Evolutionary conservation across 1,140 invertebrate genomes (phyloP).

Genomic region (Delia radicum): DNA sequence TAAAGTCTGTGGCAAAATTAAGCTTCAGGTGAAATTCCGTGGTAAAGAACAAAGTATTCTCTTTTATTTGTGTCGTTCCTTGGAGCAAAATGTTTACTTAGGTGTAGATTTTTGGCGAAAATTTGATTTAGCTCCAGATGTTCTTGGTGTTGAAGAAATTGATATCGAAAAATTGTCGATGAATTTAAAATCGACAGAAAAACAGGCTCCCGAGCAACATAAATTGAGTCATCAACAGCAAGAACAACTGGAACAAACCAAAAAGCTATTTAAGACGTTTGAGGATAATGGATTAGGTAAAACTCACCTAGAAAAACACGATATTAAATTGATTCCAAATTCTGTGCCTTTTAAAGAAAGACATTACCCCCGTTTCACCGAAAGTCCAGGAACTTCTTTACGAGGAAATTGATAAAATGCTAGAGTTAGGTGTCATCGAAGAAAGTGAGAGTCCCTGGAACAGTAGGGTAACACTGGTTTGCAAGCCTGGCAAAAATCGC

Average conservation of each 20-base stretch:
- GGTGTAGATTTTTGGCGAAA: neutral
- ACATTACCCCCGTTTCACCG: conserved; percentile 15
- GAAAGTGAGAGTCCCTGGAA: conserved; percentile 31
- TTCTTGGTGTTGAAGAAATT: neutral
- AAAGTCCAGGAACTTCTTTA: neutral
- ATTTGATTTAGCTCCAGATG: neutral
- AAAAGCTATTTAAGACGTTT: neutral
- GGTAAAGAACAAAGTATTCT: too few species aligned
- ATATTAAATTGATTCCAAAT: neutral
- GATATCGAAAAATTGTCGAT: neutral
- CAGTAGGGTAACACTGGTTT: conserved; percentile 28
- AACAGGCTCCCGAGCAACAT: neutral
- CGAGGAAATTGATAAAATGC: conserved; percentile 26
- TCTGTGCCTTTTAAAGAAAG: conserved; percentile 2
- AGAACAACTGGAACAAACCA: too few species aligned
- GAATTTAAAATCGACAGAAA: neutral
- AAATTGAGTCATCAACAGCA: neutral
- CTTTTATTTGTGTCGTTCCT: too few species aligned
- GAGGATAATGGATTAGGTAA: neutral
- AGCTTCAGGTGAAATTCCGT: too few species aligned
- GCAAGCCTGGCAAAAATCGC: conserved; percentile 20
- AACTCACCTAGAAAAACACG: neutral
- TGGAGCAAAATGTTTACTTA: neutral
- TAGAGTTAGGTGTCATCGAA: conserved; percentile 28
- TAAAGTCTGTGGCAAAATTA: too few species aligned